Base-by-base conservation (phyloP, 2,888 invertebrate species). In the Lochmaea capreae region DNA sequence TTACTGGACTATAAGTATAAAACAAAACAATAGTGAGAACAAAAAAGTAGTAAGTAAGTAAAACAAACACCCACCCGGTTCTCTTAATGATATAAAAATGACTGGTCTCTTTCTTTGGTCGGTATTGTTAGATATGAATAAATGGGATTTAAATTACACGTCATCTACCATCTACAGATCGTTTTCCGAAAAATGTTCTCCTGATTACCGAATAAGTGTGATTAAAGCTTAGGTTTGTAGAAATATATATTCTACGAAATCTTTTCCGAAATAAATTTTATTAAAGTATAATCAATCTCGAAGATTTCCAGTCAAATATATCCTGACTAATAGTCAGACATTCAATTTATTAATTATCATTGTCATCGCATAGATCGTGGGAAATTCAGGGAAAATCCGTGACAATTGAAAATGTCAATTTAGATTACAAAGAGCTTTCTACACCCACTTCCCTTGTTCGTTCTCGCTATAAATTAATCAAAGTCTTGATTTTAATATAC, bases 341-440 rank as follows among this genome's bases (percentile, higher is more conserved):
- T 33, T 33, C 33, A 33, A 33, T 46, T 65, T 59, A 39, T 65
- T 73, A 68, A 68, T 73, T 73, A 73, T 59, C 52, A 73, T 65
- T 69, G 68, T 73, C 73, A 73, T 65, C 73, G 52, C 49, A 58
- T 68, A 68, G 59, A 26, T 65, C 68, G 62, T 67, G 67, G 61
- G 67, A 42, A 62, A 61, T 67, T 62, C 43, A 61, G 22, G 49
- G 33, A 42, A 65, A 59, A 63, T 65, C 68, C 49, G n/a, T 42
- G 46, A 16, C 59, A 22, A 68, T 65, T 73, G 73, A 69, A 73
- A 73, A 65, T 65, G 68, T 73, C 68, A 68, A 73, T 73, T 73
- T 49, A 73, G 65, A 73, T 63, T 14, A 59, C 14, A 39, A 33
- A 22, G 59, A 22, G 18, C 33, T 33, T 8, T 33, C 33, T 33